Evolutionary conservation across 2,113 vertebrate genomes (phyloP).

Genomic region (Ranitomeya imitator): DNA sequence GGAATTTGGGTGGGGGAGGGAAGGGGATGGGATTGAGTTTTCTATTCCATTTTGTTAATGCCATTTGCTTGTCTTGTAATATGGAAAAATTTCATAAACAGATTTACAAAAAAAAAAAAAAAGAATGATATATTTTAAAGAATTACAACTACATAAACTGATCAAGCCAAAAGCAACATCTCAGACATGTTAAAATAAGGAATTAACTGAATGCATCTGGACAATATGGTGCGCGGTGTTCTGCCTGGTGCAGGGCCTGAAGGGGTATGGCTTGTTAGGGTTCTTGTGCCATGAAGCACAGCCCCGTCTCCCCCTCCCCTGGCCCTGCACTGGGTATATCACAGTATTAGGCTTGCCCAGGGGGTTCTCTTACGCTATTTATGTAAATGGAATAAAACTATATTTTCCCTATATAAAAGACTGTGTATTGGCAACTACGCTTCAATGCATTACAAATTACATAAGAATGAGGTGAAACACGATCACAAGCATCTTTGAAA

Average conservation of each 20-base stretch:
- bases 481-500: background rate
- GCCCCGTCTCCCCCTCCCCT: background rate
- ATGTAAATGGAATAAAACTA: background rate
- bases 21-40: no score
- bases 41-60: no score
- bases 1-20: no score
- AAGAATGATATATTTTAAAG: background rate
- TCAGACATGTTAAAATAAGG: background rate
- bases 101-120: no score
- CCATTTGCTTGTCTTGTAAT: no score
- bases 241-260: background rate
- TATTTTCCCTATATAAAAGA: background rate
- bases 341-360: background rate
- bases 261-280: no score
- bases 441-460: background rate
- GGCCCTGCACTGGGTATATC: background rate
- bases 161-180: background rate
- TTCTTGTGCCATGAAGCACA: no score
- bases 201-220: background rate
- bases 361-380: background rate
- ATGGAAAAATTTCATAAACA: no score
- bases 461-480: background rate
- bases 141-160: background rate
- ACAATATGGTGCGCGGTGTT: background rate
- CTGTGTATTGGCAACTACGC: background rate